A percentile compares a stretch with the other conserved stretches of the same genome.
Evolutionary conservation across 2,113 vertebrate genomes (phyloP).

Genomic region (Ellobius talpinus): DNA sequence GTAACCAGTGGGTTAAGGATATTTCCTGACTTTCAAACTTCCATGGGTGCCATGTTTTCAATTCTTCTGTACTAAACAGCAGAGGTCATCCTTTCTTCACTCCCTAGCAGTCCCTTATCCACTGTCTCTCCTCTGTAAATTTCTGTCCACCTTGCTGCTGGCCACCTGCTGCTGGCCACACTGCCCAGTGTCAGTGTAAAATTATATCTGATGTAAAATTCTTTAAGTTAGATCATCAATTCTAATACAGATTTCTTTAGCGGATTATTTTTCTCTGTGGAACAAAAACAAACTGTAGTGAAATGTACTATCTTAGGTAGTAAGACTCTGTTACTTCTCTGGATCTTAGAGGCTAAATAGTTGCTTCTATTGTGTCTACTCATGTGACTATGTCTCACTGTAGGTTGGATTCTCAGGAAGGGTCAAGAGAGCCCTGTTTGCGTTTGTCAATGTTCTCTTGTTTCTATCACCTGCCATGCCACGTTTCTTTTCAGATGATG

Average conservation of each 20-base stretch:
- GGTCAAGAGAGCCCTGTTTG: background rate
- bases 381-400: background rate
- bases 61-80: background rate
- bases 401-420: background rate
- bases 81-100: background rate
- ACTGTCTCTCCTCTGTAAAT: background rate
- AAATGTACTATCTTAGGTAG: background rate
- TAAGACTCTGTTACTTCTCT: background rate
- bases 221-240: background rate
- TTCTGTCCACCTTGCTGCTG: background rate
- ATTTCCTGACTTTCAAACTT: background rate
- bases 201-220: background rate
- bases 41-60: background rate
- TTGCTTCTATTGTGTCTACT: background rate
- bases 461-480: background rate
- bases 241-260: background rate
- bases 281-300: background rate
- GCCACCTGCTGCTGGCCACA: background rate
- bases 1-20: too few relatives aligned
- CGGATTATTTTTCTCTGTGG: background rate
- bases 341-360: background rate
- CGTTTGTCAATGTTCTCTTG: background rate
- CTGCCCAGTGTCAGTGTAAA: background rate
- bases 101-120: background rate
- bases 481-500: background rate